Evolutionary conservation across 1,140 invertebrate species (phyloP).

Genomic region (Drosophila melanica): DNA sequence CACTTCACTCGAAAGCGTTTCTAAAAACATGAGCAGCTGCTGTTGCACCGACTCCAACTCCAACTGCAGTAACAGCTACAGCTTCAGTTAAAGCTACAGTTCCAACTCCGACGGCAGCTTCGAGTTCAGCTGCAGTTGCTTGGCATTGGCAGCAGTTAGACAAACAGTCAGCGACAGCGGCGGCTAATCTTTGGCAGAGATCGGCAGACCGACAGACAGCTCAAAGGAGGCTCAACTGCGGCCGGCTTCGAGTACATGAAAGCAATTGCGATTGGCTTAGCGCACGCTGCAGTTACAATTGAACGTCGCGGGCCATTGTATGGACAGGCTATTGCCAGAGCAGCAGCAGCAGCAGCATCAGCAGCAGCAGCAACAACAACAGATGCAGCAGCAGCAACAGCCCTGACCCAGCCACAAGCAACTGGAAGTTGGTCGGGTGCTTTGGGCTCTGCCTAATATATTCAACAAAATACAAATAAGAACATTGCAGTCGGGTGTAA

Average conservation of each 20-base stretch:
- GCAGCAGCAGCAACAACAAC: neutral
- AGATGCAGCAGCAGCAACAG: neutral
- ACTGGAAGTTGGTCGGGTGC: slow-evolving; percentile 13
- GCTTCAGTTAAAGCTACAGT: neutral
- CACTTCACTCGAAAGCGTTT: neutral
- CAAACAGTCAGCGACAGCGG: slow-evolving; percentile 49
- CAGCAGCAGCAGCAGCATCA: neutral
- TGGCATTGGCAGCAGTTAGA: slow-evolving; percentile 36
- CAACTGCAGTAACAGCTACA: neutral
- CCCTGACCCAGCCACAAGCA: slow-evolving; percentile 15
- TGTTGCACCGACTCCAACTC: slow-evolving; percentile 15
- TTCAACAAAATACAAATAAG: slow-evolving; percentile 14
- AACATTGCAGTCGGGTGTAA: too few species aligned
- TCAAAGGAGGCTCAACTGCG: slow-evolving; percentile 16
- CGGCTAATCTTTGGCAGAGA: slow-evolving; percentile 56
- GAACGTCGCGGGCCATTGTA: slow-evolving; percentile 41
- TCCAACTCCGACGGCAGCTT: neutral
- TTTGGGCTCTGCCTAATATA: slow-evolving; percentile 35
- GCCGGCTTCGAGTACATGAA: slow-evolving; percentile 24
- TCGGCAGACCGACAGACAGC: slow-evolving; percentile 32
- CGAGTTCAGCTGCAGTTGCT: neutral
- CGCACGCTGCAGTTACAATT: slow-evolving; percentile 52
- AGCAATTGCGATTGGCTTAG: slow-evolving; percentile 39
- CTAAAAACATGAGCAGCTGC: slow-evolving; percentile 10
- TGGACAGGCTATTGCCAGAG: neutral